Percentiles rank a stretch among this genome's conserved stretches.
Conservation (phyloP, 2,888 invertebrate species). For the Eupithecia abbreviata region DNA sequence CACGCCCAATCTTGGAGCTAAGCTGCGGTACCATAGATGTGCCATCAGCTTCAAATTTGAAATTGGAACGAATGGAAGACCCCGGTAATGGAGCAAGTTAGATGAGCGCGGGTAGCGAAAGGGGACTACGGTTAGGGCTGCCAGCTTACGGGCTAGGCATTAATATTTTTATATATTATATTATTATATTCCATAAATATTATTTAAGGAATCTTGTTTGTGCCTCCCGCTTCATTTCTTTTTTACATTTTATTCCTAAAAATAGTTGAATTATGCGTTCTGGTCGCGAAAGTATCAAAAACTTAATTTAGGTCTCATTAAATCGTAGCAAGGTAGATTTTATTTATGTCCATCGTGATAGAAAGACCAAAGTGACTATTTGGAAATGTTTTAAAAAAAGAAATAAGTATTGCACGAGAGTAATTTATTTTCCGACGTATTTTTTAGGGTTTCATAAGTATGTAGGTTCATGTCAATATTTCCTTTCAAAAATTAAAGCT, state of each 20-base stretch:
- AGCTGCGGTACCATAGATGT: slow-evolving; percentile 75
- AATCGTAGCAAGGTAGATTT: neutral
- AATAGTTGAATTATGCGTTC: neutral
- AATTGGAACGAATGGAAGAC: slow-evolving; percentile 82
- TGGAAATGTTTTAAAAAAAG: too few species aligned
- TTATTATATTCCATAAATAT: too few species aligned
- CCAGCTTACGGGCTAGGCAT: slow-evolving; percentile 17
- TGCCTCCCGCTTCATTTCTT: neutral
- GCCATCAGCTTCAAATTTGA: slow-evolving; percentile 81
- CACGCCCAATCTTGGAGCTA: slow-evolving; percentile 54
- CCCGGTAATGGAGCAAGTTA: slow-evolving; percentile 81
- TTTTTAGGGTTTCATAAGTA: neutral
- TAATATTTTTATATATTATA: neutral
- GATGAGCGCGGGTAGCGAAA: slow-evolving; percentile 71
- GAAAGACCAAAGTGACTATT: neutral
- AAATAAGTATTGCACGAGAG: neutral
- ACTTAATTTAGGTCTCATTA: neutral
- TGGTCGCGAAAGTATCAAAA: neutral
- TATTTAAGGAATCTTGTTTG: too few species aligned
- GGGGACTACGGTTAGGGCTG: slow-evolving; percentile 47
- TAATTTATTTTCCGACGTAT: neutral
- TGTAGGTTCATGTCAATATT: neutral
- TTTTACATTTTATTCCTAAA: neutral
- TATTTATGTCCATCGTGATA: neutral
- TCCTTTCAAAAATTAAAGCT: slow-evolving; percentile 8